A percentile compares a stretch with the other conserved stretches of the same genome.
These are phyloP conservation scores for Ridgeia piscesae DNA, from an alignment of 1,140 invertebrate genomes.

Conservation along the genomic window DNA sequence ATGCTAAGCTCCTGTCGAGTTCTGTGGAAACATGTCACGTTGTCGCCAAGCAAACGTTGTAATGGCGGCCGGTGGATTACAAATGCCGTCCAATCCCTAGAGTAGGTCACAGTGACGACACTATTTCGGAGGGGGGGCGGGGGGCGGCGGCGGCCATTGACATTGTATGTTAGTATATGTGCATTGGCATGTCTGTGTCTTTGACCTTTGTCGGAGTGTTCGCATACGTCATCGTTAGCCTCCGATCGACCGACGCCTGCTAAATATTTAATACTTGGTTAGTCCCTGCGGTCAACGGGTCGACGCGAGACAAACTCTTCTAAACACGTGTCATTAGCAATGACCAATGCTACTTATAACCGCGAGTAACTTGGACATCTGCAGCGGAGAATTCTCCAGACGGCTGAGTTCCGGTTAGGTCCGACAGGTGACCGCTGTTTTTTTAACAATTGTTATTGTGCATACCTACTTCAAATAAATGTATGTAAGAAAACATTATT, in stretches of 20 bases:
- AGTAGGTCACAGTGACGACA: background rate
- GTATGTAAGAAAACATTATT: no score
- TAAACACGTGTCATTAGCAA: background rate
- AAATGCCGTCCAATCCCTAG: background rate
- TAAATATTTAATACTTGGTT: background rate
- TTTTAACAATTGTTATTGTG: background rate
- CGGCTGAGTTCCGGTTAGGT: background rate
- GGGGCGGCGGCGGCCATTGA: background rate
- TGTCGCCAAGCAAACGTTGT: no score
- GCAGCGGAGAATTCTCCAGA: background rate
- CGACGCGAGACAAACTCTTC: background rate
- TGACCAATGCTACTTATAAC: conserved; percentile 5
- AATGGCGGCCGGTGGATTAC: background rate
- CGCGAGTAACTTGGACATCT: background rate
- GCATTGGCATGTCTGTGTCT: background rate
- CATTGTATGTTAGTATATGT: background rate
- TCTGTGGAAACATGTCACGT: background rate
- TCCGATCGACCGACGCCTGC: background rate
- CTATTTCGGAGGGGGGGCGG: background rate
- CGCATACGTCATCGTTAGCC: background rate
- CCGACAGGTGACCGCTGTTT: no score
- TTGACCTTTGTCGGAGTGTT: background rate
- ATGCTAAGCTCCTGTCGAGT: no score
- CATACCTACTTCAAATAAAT: background rate
- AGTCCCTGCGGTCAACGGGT: background rate